Conservation (phyloP, 2,888 invertebrate species). For the Nomada fucata region DNA sequence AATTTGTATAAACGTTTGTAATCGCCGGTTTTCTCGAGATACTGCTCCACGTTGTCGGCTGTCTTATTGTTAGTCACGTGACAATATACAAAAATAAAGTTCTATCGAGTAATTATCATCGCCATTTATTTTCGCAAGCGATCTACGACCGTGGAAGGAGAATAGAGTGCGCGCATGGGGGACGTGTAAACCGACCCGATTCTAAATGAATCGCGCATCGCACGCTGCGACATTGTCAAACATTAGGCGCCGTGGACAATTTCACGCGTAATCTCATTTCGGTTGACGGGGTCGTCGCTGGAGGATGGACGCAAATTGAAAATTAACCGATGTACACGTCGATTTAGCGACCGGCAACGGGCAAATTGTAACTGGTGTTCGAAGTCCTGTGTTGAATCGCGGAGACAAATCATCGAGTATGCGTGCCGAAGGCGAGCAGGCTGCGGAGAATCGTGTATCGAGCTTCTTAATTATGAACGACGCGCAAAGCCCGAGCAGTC, state of each 20-base stretch:
- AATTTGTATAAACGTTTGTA: conserved; percentile 77
- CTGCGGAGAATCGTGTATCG: conserved; percentile 31
- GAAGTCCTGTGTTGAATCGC: conserved; percentile 20
- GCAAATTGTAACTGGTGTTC: conserved; percentile 42
- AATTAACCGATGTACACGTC: conserved; percentile 41
- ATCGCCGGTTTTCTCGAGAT: conserved; percentile 68
- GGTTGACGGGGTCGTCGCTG: conserved; percentile 17
- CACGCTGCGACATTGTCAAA: conserved; percentile 36
- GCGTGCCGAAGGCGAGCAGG: conserved; percentile 35
- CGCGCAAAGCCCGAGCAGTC: conserved; percentile 45
- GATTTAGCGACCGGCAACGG: neutral
- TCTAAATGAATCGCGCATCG: conserved; percentile 18
- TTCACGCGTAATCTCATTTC: conserved; percentile 32
- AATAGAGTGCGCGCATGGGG: neutral
- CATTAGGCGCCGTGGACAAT: conserved; percentile 12
- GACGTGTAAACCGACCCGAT: conserved; percentile 13
- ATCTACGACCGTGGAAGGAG: conserved; percentile 5
- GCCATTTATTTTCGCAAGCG: conserved; percentile 38
- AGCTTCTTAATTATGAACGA: conserved; percentile 41
- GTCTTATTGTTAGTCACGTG: conserved; percentile 75
- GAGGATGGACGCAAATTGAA: conserved; percentile 34
- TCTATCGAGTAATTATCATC: conserved; percentile 63
- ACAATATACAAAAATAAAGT: conserved; percentile 73
- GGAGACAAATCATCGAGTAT: conserved; percentile 37
- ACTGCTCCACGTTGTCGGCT: conserved; percentile 65